phyloP scores from a whole-genome alignment of 2,888 invertebrate genomes.

The Oasisia sp. region DNA sequence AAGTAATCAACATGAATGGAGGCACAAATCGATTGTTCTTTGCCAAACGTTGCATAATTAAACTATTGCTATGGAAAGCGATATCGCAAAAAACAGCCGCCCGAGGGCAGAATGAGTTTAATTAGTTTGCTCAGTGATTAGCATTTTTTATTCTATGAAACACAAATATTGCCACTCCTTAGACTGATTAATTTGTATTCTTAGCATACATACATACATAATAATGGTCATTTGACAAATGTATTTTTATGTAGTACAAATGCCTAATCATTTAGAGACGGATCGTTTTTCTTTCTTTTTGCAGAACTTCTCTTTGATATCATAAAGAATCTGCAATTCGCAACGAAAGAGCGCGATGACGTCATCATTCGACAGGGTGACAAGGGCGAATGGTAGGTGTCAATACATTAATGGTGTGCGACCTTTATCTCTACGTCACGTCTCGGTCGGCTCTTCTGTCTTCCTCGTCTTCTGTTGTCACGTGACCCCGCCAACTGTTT shows the following conservation, averaged over 20 bases:
- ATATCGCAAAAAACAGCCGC: not conserved
- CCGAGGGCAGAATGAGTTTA: not conserved
- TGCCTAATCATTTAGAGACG: not conserved
- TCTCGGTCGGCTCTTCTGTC: not conserved
- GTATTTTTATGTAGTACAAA: too few species aligned
- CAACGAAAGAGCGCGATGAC: constrained; percentile 55
- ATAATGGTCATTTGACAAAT: too few species aligned
- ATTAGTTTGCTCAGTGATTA: not conserved
- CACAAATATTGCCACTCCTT: not conserved
- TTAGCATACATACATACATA: too few species aligned
- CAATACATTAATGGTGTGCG: not conserved
- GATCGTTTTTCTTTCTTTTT: not conserved
- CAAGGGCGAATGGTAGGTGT: constrained; percentile 59
- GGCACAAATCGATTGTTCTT: not conserved
- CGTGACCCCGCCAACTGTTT: not conserved
- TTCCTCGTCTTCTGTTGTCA: not conserved
- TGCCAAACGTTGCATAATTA: constrained; percentile 3
- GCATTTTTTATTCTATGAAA: not conserved
- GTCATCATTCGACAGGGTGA: constrained; percentile 64
- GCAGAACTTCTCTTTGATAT: constrained; percentile 63
- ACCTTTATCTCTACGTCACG: not conserved
- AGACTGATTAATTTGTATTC: not conserved
- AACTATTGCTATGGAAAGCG: not conserved
- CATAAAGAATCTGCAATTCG: constrained; percentile 58
- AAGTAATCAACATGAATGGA: not conserved